Evolutionary conservation across 2,888 invertebrate genomes (phyloP).

Genomic region (Erebia ligea): DNA sequence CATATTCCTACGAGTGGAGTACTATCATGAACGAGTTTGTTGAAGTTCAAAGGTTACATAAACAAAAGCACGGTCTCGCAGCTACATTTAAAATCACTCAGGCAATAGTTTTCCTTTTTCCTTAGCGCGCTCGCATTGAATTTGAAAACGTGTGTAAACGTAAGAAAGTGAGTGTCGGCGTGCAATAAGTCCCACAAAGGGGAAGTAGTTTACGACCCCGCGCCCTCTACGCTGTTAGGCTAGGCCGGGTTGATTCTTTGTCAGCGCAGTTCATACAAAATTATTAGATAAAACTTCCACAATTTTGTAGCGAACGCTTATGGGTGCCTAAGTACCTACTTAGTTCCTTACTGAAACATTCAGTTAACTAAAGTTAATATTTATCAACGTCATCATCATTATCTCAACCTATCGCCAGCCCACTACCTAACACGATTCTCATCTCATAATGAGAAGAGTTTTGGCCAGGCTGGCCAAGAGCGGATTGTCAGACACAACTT

Average conservation of each 20-base stretch:
- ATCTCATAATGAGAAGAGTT: no score
- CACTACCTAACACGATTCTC: no score
- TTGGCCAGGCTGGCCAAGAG: no score
- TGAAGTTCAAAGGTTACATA: slow-evolving; percentile 8
- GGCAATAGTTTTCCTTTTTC: slow-evolving; percentile 30
- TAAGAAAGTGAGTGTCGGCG: slow-evolving; percentile 54
- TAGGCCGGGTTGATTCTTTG: slow-evolving; percentile 77
- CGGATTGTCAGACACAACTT: no score
- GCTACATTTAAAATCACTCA: slow-evolving; percentile 31
- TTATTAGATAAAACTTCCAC: slow-evolving; percentile 27
- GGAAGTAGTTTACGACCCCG: slow-evolving; percentile 78
- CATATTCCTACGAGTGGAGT: no score
- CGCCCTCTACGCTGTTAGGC: slow-evolving; percentile 65
- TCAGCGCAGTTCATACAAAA: slow-evolving; percentile 53
- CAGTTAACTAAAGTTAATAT: no score
- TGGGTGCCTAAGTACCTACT: neutral
- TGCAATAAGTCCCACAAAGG: slow-evolving; percentile 55
- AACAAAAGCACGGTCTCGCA: slow-evolving; percentile 14
- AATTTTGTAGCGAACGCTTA: neutral
- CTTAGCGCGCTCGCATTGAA: slow-evolving; percentile 36
- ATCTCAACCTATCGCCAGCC: no score
- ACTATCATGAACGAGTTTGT: no score
- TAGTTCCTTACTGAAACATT: no score
- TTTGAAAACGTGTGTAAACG: slow-evolving; percentile 44
- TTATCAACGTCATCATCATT: no score